Conservation (phyloP, 2,113 vertebrate species). For the Stegostoma tigrinum region DNA sequence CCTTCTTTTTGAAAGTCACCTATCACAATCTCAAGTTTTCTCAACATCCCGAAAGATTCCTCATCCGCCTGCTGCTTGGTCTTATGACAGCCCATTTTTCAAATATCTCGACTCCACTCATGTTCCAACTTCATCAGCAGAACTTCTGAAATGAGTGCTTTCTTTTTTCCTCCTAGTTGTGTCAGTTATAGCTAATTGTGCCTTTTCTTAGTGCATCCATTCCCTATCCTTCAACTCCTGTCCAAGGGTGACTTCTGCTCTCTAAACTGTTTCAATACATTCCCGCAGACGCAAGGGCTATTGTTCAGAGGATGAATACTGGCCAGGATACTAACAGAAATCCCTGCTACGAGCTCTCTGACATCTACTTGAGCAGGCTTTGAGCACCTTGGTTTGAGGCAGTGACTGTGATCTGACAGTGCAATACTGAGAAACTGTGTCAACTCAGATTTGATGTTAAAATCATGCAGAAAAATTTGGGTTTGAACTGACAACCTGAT, state of each 20-base stretch:
- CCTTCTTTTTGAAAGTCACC: background rate
- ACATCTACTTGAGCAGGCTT: background rate
- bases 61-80: background rate
- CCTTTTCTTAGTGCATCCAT: background rate
- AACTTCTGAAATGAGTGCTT: background rate
- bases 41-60: background rate
- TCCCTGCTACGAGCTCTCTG: background rate
- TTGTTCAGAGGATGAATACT: background rate
- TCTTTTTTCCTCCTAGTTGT: background rate
- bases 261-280: too few relatives aligned
- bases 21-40: background rate
- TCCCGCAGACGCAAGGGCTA: background rate
- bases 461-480: background rate
- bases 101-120: background rate
- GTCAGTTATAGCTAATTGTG: background rate
- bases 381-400: background rate
- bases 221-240: background rate
- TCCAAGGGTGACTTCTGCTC: background rate
- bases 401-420: too few relatives aligned
- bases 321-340: background rate
- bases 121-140: background rate
- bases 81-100: background rate
- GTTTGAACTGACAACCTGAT: background rate
- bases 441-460: background rate
- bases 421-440: too few relatives aligned